Evolutionary conservation across 2,888 invertebrate genomes (phyloP), one percentile per base, ranked within the genome.

Genomic region (Athalia circularis): DNA sequence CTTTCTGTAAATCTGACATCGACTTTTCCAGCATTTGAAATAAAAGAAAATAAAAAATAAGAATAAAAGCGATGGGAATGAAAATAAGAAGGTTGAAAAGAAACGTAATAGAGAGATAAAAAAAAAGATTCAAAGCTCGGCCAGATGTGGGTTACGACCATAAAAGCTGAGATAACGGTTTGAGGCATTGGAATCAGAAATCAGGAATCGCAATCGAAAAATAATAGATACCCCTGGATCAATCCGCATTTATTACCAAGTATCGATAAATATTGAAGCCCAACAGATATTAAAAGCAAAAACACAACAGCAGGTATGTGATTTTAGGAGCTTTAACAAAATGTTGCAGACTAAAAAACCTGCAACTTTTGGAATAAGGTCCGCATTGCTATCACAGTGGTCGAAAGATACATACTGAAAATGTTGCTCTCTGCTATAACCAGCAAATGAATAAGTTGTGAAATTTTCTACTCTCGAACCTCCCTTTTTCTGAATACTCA

Each of bases 1-100:
- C 59, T 72, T 72, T 57, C 72, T 72, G 57, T 72, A 72, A 72
- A 72, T 72, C 72, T 59, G 72, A 72, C 72, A 59, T 72, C 47
- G 72, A 57, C 72, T 72, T 72, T 47, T 13, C 59, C 47, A 72
- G 13, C 45, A 72, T 72, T 72, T 72, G 45, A 59, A 52, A 59
- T 72, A 47, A 57, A 57, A 59, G 43, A 72, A 59, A 48, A 72
- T 4, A n/a, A 54, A n/a, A n/a, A 54, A 6, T 4, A 54, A 54
- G n/a, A 11, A 9, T 4, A 45, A 15, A 7, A 59, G 59, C 43
- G 15, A 8, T 13, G 11, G 47, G 52, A 47, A 57, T 72, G 5
- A 59, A 13, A 59, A 15, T 7, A 72, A 72, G 47, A 72, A 72
- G 43, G 29, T n/a, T 47, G 29, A 29, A 2, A 29, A 29, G 29